Conservation (phyloP, 2,888 invertebrate genomes). For the Coronaproctus castanopsis region DNA sequence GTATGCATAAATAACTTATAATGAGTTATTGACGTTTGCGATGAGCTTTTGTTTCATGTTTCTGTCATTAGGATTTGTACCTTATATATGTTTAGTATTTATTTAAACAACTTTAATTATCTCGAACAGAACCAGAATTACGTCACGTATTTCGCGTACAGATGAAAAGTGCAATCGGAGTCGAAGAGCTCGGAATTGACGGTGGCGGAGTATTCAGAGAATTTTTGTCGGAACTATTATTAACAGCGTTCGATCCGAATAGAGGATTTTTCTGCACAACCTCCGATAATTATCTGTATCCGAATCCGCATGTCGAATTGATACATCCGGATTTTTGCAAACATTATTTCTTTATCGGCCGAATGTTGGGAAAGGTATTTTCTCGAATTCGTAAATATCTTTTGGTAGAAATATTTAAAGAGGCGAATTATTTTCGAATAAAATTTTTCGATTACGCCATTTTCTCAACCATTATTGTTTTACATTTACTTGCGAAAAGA, state of each 20-base stretch:
- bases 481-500: no score
- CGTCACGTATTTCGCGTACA: constrained; percentile 70
- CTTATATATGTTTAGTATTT: no score
- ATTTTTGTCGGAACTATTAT: constrained; percentile 78
- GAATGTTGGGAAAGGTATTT: constrained; percentile 74
- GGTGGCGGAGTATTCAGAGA: constrained; percentile 94
- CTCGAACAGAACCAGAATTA: no score
- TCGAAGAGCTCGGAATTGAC: constrained; percentile 91
- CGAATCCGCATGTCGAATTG: constrained; percentile 78
- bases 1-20: constrained; percentile 1
- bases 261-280: constrained; percentile 79
- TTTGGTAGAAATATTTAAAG: no score
- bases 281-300: constrained; percentile 81
- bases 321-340: constrained; percentile 66
- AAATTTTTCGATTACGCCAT: no score
- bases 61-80: no score
- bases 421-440: no score
- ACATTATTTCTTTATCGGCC: constrained; percentile 86
- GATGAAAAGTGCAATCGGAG: constrained; percentile 69
- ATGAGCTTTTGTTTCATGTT: no score
- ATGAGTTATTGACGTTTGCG: no score
- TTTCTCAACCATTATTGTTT: no score
- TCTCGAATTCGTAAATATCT: no score
- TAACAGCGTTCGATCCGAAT: constrained; percentile 91
- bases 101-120: no score